Base-by-base conservation (phyloP, 1,140 invertebrate species). In the Amyelois transitella region DNA sequence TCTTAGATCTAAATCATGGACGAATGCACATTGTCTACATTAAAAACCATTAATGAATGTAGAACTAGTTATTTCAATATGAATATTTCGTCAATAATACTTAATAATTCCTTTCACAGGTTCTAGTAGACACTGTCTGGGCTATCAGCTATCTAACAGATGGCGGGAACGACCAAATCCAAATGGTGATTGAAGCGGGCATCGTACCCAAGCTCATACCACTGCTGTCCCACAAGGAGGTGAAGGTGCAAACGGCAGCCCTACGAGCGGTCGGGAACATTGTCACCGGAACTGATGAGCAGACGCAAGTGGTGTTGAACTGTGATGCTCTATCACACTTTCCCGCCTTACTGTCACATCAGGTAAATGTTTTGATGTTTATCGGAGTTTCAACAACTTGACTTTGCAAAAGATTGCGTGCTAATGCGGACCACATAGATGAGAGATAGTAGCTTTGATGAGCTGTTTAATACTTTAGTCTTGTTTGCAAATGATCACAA, bases 91-190 rank as follows among this genome's bases (percentile, higher is more conserved):
- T 24, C 10, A 6, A n/a, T n/a, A n/a, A n/a, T n/a, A n/a, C n/a
- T 43, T 76, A 70, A n/a, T n/a, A n/a, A n/a, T n/a, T n/a, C n/a
- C n/a, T n/a, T 88, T 91, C 60, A 12, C 81, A 97, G 95, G 99
- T 99, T 76, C 91, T 99, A 72, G 97, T 99, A 49, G 98, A 99
- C 83, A 99, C 98, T 48, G 97, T 99, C 32, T 99, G 98, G 99
- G 98, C 98, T 20, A 92, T 99, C 59, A 99, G 98, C 75, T 99
- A 99, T 90, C 88, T 99, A 69, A 99, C 98, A 45, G 98, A 99
- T 78, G 97, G 96, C 57, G 98, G 98, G 18, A 99, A 99, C 84
- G 96, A 98, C 62, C 98, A 99, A 89, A 99, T 99, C 75, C 98
- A 99, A 89, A 95, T 99, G 94, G 98, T 99, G 0, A 98, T 99